Percentiles rank a stretch among this genome's conserved stretches.
Conservation (phyloP, 2,888 invertebrate species). For the Drosophila kanekoi region DNA sequence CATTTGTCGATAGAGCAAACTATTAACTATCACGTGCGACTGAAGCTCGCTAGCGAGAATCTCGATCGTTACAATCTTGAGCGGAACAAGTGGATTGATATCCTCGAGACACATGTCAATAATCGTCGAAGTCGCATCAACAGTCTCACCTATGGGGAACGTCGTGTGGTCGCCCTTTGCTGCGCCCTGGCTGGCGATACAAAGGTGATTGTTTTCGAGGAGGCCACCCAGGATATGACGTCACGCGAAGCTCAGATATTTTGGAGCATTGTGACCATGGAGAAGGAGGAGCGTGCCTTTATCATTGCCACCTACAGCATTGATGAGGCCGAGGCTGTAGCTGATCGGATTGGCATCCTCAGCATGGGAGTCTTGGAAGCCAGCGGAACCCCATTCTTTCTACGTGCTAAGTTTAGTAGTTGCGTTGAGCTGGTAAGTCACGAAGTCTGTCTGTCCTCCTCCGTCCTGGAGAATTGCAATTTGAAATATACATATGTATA, state of each 20-base stretch:
- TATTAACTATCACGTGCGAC: constrained; percentile 90
- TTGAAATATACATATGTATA: background rate
- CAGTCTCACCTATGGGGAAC: constrained; percentile 90
- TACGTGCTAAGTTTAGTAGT: constrained; percentile 92
- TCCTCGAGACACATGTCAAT: constrained; percentile 88
- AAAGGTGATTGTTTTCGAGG: constrained; percentile 83
- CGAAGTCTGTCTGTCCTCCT: too few relatives aligned
- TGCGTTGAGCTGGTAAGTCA: constrained; percentile 89
- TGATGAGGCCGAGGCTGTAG: constrained; percentile 94
- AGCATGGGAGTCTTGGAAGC: constrained; percentile 91
- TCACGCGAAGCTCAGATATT: constrained; percentile 91
- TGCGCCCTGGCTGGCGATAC: constrained; percentile 90
- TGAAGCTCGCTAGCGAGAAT: constrained; percentile 86
- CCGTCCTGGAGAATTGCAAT: background rate
- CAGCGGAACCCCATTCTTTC: constrained; percentile 91
- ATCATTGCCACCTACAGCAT: constrained; percentile 93
- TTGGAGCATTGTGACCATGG: constrained; percentile 91
- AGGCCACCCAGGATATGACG: constrained; percentile 86
- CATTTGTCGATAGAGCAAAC: constrained; percentile 93
- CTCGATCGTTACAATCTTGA: constrained; percentile 86
- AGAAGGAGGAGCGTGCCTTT: constrained; percentile 90
- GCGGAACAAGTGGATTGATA: constrained; percentile 87
- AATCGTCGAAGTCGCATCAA: constrained; percentile 86
- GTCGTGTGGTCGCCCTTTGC: constrained; percentile 90
- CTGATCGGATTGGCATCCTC: constrained; percentile 95